Base-by-base conservation (phyloP, 2,113 vertebrate species). In the Microcebus murinus region DNA sequence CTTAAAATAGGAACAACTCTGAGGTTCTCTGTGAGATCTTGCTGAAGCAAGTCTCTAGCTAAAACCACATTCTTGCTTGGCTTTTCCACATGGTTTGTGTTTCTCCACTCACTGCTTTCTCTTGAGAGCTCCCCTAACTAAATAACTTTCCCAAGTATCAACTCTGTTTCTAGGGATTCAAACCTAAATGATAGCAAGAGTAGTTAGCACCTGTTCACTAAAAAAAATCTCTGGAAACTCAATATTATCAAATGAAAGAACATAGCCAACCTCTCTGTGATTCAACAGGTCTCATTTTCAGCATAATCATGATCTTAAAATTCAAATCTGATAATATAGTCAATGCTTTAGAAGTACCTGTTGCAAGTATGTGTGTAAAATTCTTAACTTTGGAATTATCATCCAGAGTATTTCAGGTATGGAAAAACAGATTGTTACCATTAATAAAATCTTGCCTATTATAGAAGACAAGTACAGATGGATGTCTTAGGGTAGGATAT, bases 371-470 rank as follows among this genome's bases (percentile, higher is more conserved):
- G 70, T 39, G 3, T 80, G 59, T 45, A 87, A 89, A 61, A 74
- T 36, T 67, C 36, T 79, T 87, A 91, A 74, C 55, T 77, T 96
- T n/a, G 25, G 18, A 15, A 70, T 0, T 65, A 45, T 84, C 87
- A 7, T 55, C 31, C 52, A 52, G 87, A 84, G 52, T 90, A 91
- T 45, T 90, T 23, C 55, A 96, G 52, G 8, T 86, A 39, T 95
- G 25, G 6, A 61, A 87, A 92, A 88, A 90, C n/a, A 91, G 23
- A 88, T 55, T 80, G 89, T 93, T 94, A 57, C 4, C 82, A 93
- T 91, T 96, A 68, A 92, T 82, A 96, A 95, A 97, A 82, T 77
- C 8, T 87, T 89, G 21, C 55, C 81, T 89, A 91, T 92, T 82
- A 70, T 21, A 91, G 29, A 94, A 77, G 8, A 87, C 29, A 86